These are phyloP conservation scores for Periphyllus acericola DNA, from an alignment of 2,888 invertebrate species.

Conservation along the genomic window DNA sequence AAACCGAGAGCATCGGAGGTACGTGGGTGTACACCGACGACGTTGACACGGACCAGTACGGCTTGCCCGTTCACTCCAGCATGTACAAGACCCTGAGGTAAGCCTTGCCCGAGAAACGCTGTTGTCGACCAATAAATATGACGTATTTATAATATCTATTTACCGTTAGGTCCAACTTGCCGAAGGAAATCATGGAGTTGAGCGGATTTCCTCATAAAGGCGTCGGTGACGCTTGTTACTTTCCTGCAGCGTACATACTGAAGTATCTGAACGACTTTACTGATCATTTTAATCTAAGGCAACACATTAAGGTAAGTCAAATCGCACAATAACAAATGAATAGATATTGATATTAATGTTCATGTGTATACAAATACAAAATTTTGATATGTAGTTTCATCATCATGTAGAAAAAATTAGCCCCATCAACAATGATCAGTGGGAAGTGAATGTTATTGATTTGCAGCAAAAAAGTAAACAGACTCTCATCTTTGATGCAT, in stretches of 20 bases:
- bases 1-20: slow-evolving; percentile 80
- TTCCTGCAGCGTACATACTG: slow-evolving; percentile 75
- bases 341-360: not conserved
- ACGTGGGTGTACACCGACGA: slow-evolving; percentile 90
- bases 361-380: not conserved
- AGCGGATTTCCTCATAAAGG: slow-evolving; percentile 84
- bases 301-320: slow-evolving; percentile 73
- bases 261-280: slow-evolving; percentile 77
- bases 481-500: slow-evolving; percentile 72
- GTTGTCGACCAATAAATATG: not conserved
- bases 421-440: slow-evolving; percentile 67
- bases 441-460: slow-evolving; percentile 70
- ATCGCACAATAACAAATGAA: not conserved
- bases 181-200: slow-evolving; percentile 93
- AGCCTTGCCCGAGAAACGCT: not conserved
- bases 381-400: slow-evolving; percentile 63
- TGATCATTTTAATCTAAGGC: slow-evolving; percentile 73
- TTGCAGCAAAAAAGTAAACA: slow-evolving; percentile 68
- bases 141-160: not conserved
- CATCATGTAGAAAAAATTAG: slow-evolving; percentile 64
- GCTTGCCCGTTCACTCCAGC: slow-evolving; percentile 86
- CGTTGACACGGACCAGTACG: slow-evolving; percentile 79
- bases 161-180: slow-evolving; percentile 84
- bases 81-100: slow-evolving; percentile 91
- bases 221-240: slow-evolving; percentile 73